Base-by-base conservation (phyloP, 2,888 invertebrate species). In the Gandaritis pyraliata region DNA sequence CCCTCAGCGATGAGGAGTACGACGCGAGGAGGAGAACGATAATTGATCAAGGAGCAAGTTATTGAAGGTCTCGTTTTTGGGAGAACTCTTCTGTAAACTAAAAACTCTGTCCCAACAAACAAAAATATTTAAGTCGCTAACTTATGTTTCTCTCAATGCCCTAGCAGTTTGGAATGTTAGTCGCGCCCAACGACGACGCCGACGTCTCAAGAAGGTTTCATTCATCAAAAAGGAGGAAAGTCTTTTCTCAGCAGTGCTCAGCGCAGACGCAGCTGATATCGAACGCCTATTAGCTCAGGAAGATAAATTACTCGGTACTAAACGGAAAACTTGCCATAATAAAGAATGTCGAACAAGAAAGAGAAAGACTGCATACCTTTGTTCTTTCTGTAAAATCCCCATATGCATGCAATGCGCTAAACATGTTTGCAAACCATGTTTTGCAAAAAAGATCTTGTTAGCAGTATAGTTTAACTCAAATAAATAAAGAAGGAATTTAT, bases 381-480 rank as follows among this genome's bases (percentile, higher is more conserved):
- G 50, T 23, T 50, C 57, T 11, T 50, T 36, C 18, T 57, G 57
- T 23, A 13, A 29, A 18, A 15, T 43, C 8, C 50, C 50, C 0
- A 51, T 56, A 30, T 61, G 61, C 23, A 16, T 61, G 23, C 16
- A 45, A 41, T 61, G 55, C 39, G 51, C 61, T 11, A 61, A 51
- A 16, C 56, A 61, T 41, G 47, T 61, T 10, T 61, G 56, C 12
- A 56, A 61, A 30, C 50, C 46, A 15, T 61, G 60, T 47, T 61
- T 47, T 38, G 30, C 39, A 30, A 43, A 50, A 29, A 54, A 50
- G 46, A 5, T 55, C 6, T 46, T 50, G 13, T 13, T 55, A 30
- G n/a, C 8, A 0, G 18, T n/a, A n/a, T 39, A 39, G 1, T 1
- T 39, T n/a, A 6, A 39, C n/a, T n/a, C 38, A 6, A 39, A 12